Conservation (phyloP, 2,113 vertebrate species). For the Rhinoderma darwinii region DNA sequence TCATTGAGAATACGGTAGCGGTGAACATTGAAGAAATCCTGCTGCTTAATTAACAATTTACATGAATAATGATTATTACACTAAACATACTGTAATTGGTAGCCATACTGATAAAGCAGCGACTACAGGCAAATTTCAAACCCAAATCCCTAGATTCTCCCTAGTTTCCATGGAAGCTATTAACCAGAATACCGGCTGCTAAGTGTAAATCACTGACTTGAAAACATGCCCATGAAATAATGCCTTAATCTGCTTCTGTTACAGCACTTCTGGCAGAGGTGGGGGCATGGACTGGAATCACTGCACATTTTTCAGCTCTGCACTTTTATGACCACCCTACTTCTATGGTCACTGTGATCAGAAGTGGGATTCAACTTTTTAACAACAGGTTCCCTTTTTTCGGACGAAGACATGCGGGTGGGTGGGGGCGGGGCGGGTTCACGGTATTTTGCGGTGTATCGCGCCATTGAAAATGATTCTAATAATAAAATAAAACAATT, state of each 20-base stretch:
- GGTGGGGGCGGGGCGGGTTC: too few relatives aligned
- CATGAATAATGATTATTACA: neutral
- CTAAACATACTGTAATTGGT: neutral
- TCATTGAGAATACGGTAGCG: too few relatives aligned
- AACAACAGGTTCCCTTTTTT: too few relatives aligned
- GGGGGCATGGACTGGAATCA: neutral
- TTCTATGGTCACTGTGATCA: neutral
- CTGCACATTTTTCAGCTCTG: neutral
- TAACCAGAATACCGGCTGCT: conserved; percentile 19
- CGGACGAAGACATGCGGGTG: too few relatives aligned
- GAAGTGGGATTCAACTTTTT: too few relatives aligned
- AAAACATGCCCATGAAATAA: conserved; percentile 42
- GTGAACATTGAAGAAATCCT: neutral
- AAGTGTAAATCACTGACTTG: conserved; percentile 39
- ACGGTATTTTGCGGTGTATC: too few relatives aligned
- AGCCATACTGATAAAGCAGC: neutral
- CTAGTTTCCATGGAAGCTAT: conserved; percentile 49
- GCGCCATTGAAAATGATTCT: too few relatives aligned
- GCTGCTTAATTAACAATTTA: conserved; percentile 14
- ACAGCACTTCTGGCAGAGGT: neutral
- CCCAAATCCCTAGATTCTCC: conserved; percentile 32
- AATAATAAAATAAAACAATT: too few relatives aligned
- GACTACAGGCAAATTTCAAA: conserved; percentile 15
- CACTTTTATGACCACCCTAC: neutral
- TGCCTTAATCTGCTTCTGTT: conserved; percentile 37